A percentile compares a stretch with the other conserved stretches of the same genome.
Conservation (phyloP, 2,888 invertebrate genomes). For the Embidobia sp. region DNA sequence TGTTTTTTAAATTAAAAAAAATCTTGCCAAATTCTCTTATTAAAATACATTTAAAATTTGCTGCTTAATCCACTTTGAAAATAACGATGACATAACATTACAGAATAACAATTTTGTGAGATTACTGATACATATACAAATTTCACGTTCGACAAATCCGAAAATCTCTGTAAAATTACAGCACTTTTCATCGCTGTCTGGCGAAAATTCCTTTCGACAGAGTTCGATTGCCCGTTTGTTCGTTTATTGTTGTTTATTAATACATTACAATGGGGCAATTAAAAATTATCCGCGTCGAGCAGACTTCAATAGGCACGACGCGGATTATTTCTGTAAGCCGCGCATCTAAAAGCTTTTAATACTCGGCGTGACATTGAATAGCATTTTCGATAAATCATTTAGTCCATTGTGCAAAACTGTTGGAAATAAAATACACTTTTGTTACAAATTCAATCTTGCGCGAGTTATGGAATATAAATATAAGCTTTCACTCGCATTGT, state of each 20-base stretch:
- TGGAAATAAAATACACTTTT: constrained; percentile 42
- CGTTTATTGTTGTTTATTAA: constrained; percentile 1
- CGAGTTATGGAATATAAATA: constrained; percentile 29
- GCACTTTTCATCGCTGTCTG: too few species aligned
- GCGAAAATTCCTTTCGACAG: too few species aligned
- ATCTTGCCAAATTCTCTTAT: too few species aligned
- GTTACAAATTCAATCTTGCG: constrained; percentile 34
- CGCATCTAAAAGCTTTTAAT: constrained; percentile 45
- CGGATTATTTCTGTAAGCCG: constrained; percentile 35
- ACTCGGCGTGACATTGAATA: constrained; percentile 41
- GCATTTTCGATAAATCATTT: constrained; percentile 48
- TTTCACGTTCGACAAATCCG: too few species aligned
- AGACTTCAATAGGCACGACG: constrained; percentile 6
- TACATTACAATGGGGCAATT: constrained; percentile 4
- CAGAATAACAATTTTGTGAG: too few species aligned
- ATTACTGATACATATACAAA: too few species aligned
- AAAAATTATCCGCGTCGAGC: constrained; percentile 22
- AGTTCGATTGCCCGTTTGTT: not conserved
- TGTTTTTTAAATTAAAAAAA: too few species aligned
- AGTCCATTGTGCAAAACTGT: constrained; percentile 24
- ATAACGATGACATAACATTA: too few species aligned
- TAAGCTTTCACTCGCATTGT: not conserved
- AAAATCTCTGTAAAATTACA: too few species aligned
- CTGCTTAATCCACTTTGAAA: too few species aligned
- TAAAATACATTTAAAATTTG: too few species aligned